Percentiles rank a stretch among this genome's conserved stretches.
phyloP scores from a whole-genome alignment of 1,140 invertebrate species.

The Papilio aristodemus region DNA sequence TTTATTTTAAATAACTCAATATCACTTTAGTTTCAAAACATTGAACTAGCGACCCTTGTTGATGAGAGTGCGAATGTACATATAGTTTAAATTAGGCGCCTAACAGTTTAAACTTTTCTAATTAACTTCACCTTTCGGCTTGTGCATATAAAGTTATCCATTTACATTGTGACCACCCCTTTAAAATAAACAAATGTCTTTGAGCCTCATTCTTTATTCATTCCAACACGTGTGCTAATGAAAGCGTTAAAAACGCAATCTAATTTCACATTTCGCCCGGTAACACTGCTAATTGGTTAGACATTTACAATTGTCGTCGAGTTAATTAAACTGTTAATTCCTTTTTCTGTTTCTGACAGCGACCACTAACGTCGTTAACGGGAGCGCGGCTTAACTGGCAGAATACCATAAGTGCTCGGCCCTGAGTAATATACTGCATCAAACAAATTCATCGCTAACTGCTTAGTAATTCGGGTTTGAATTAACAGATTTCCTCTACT shows the following conservation, averaged over 20 bases:
- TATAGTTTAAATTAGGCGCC: conserved; percentile 5
- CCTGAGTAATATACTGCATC: background rate
- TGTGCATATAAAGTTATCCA: no score
- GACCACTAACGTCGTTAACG: conserved; percentile 9
- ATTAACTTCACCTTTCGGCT: conserved; percentile 14
- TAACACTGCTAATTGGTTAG: background rate
- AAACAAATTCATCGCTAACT: background rate
- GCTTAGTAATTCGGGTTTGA: no score
- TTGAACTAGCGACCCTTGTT: background rate
- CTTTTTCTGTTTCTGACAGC: conserved; percentile 11
- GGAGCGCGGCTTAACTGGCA: background rate
- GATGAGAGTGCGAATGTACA: background rate
- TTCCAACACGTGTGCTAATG: conserved; percentile 8
- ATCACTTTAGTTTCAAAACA: background rate
- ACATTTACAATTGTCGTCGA: conserved; percentile 10
- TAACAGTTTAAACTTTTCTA: conserved; percentile 13
- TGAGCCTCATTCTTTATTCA: conserved; percentile 6
- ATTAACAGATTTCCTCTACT: no score
- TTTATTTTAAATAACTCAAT: no score
- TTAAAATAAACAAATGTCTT: background rate
- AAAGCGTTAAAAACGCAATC: background rate
- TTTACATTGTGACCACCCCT: background rate
- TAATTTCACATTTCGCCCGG: conserved; percentile 18
- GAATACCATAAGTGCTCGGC: background rate
- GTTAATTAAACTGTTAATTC: conserved; percentile 12